A percentile compares a stretch with the other conserved stretches of the same genome.
Conservation (phyloP, 1,140 invertebrate genomes). For the Pemphigus obesinymphae region DNA sequence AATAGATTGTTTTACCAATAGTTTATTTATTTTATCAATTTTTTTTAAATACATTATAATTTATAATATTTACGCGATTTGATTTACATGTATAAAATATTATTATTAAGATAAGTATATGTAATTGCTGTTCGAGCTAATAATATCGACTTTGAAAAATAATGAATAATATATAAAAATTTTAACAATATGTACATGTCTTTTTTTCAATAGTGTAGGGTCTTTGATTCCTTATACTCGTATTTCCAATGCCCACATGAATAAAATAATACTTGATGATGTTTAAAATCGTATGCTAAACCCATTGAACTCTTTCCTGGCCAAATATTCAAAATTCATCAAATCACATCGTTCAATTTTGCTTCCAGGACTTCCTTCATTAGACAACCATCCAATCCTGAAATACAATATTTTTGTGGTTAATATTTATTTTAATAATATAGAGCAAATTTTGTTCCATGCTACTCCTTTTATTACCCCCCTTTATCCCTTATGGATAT, state of each 20-base stretch:
- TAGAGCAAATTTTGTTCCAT: no score
- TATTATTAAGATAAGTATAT: slow-evolving; percentile 23
- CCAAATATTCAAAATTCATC: slow-evolving; percentile 71
- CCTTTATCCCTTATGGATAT: no score
- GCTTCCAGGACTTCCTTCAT: slow-evolving; percentile 76
- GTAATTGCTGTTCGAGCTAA: not conserved
- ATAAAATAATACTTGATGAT: not conserved
- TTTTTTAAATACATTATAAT: slow-evolving; percentile 32
- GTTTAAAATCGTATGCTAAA: slow-evolving; percentile 78
- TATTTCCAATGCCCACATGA: not conserved
- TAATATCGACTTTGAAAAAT: slow-evolving; percentile 21
- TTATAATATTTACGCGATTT: slow-evolving; percentile 7
- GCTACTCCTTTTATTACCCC: no score
- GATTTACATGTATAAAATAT: slow-evolving; percentile 30
- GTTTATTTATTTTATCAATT: slow-evolving; percentile 25
- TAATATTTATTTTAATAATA: not conserved
- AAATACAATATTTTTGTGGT: slow-evolving; percentile 37
- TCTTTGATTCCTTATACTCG: not conserved
- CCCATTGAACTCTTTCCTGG: slow-evolving; percentile 69
- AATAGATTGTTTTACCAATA: slow-evolving; percentile 19
- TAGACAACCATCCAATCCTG: slow-evolving; percentile 78
- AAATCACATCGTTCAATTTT: slow-evolving; percentile 77
- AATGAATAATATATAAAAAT: slow-evolving; percentile 33
- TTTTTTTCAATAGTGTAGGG: slow-evolving; percentile 1
- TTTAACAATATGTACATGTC: slow-evolving; percentile 19